These are phyloP conservation scores for Hyperoplus lanceolatus DNA, from an alignment of 2,797 vertebrate genomes.

Conservation along the genomic window DNA sequence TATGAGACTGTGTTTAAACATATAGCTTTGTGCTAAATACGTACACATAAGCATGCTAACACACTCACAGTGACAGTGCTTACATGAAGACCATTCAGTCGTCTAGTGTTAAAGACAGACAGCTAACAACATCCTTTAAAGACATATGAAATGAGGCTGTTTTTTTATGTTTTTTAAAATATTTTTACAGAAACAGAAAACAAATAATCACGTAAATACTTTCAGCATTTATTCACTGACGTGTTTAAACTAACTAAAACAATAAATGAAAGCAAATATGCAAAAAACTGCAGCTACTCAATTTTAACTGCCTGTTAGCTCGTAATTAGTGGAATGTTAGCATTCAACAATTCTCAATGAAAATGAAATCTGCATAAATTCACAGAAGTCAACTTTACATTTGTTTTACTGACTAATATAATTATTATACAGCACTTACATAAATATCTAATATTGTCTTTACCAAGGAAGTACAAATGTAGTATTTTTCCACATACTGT, in stretches of 20 bases:
- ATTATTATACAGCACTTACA: background rate
- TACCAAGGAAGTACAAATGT: background rate
- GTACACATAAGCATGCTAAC: background rate
- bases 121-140: background rate
- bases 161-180: no score
- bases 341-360: background rate
- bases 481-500: background rate
- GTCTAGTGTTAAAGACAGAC: background rate
- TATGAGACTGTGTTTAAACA: background rate
- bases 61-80: background rate
- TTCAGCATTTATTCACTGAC: no score
- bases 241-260: background rate
- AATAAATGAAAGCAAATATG: background rate
- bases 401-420: conserved; percentile 1
- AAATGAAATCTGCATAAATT: background rate
- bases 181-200: no score
- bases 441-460: background rate
- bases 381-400: background rate
- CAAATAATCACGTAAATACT: no score
- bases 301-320: background rate
- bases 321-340: no score
- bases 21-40: background rate
- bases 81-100: background rate
- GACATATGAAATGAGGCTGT: background rate
- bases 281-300: background rate